Base-by-base conservation (phyloP, 2,797 vertebrate genomes). In the Pogonophryne albipinna region DNA sequence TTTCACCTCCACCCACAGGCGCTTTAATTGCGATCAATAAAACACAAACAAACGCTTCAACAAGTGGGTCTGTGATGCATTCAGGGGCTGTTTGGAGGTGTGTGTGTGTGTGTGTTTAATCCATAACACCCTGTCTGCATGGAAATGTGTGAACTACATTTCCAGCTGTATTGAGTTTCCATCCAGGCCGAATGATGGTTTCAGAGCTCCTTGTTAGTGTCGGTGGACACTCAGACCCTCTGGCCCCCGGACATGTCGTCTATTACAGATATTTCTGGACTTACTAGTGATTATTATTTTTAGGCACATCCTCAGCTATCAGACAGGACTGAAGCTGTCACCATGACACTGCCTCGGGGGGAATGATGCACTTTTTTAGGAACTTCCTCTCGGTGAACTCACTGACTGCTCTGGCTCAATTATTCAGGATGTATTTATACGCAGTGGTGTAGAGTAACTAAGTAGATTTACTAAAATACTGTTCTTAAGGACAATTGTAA, bases 351-450 rank as follows among this genome's bases (percentile, higher is more conserved):
- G 78, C 89, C 80, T 51, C 20, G 2, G 79, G 87, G 87, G 78
- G 27, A 78, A 76, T 73, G 68, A 84, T 89, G 88, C 81, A 86
- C 23, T 89, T 90, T 92, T 89, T 79, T 78, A 82, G 77, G 77
- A 88, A 83, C 77, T 84, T 86, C 83, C 86, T 87, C 66, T 79
- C 74, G 87, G 86, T 76, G 41, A 86, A 80, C 75, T 76, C 69
- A 46, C 79, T 73, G 85, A 81, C 82, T 77, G 58, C 78, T 61
- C 53, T 74, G 68, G 83, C 66, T 88, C 60, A 91, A 92, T 92
- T 85, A 92, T 91, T 92, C 82, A 89, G 86, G 73, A 59, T 66
- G 80, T 85, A 86, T 76, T 87, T 85, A 83, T 89, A 88, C 79
- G 64, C 84, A 69, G 79, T 60, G 70, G 83, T 78, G 80, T 27